These are phyloP conservation scores for Mus spretus DNA, from an alignment of 2,797 vertebrate genomes.

Conservation along the genomic window DNA sequence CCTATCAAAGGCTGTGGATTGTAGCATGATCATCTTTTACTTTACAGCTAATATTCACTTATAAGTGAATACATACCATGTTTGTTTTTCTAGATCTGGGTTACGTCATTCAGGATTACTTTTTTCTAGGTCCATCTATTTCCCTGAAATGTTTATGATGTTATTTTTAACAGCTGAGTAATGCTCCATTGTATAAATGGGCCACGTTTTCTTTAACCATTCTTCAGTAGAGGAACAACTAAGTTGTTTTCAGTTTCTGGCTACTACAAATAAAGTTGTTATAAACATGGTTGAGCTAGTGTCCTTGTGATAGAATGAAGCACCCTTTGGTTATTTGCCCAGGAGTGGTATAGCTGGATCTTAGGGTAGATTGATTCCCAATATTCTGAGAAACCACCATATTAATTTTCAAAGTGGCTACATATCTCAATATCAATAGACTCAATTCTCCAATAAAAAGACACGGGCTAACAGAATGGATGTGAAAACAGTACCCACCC, in stretches of 20 bases:
- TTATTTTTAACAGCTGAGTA: not conserved
- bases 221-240: not conserved
- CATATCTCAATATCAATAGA: not conserved
- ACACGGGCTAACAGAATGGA: not conserved
- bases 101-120: not conserved
- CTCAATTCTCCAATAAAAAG: not conserved
- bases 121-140: not conserved
- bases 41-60: not conserved
- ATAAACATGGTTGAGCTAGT: not conserved
- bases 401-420: not conserved
- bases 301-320: not conserved
- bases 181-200: not conserved
- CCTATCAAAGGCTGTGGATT: not conserved
- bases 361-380: not conserved
- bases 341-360: not conserved
- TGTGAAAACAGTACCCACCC: not conserved
- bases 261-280: not conserved
- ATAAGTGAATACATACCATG: not conserved
- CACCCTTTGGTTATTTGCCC: not conserved
- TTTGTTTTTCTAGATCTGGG: not conserved
- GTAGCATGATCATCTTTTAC: not conserved
- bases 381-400: not conserved
- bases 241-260: not conserved
- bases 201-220: not conserved
- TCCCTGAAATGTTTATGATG: not conserved